A percentile compares a stretch with the other conserved stretches of the same genome.
These are phyloP conservation scores for Odontophorus gujanensis DNA, from an alignment of 2,113 vertebrate species.

Conservation along the genomic window DNA sequence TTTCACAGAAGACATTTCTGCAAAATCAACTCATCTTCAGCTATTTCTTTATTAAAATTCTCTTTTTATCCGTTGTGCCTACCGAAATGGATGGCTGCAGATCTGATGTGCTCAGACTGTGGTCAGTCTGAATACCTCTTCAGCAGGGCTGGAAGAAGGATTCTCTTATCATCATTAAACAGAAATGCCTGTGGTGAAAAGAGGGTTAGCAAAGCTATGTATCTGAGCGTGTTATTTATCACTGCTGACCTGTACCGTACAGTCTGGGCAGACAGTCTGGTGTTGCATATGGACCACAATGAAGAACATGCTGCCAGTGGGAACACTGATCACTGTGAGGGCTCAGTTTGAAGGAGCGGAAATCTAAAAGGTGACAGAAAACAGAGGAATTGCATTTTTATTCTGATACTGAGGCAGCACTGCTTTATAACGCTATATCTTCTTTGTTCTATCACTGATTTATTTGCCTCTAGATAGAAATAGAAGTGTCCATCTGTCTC, in stretches of 20 bases:
- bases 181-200: not conserved
- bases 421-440: not conserved
- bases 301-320: not conserved
- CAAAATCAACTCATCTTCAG: not conserved
- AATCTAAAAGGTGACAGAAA: not conserved
- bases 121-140: not conserved
- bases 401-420: not conserved
- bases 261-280: not conserved
- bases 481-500: not conserved
- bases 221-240: not conserved
- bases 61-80: not conserved
- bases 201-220: not conserved
- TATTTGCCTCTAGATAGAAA: not conserved
- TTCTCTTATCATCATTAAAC: not conserved
- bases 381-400: not conserved
- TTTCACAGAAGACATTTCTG: not conserved
- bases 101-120: not conserved
- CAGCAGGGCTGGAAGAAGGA: not conserved
- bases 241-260: not conserved
- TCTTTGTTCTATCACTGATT: not conserved
- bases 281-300: not conserved
- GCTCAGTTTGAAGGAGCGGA: not conserved
- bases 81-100: not conserved
- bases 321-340: not conserved
- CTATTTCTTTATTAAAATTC: not conserved